Evolutionary conservation across 2,797 vertebrate species (phyloP).

Genomic region (Argyrosomus regius): DNA sequence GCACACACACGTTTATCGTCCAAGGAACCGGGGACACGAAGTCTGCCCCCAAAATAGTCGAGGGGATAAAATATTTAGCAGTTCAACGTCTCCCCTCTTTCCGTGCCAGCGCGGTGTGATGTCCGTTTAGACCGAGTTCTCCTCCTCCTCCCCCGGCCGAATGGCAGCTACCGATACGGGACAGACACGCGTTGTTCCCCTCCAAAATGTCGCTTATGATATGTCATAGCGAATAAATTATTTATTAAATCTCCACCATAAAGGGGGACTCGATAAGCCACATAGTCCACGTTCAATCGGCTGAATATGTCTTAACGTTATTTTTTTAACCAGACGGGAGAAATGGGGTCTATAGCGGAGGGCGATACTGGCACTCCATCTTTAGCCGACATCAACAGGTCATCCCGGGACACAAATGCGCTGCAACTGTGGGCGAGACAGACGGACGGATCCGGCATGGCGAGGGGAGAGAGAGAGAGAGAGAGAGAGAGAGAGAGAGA

Average conservation of each 20-base stretch:
- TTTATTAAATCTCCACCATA: constrained; percentile 45
- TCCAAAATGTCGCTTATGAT: constrained; percentile 68
- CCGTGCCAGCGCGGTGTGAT: constrained; percentile 68
- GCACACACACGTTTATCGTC: constrained; percentile 25
- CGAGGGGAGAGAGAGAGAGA: constrained; percentile 36
- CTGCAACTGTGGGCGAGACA: constrained; percentile 80
- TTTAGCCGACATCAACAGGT: constrained; percentile 88
- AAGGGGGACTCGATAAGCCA: neutral
- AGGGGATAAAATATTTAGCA: constrained; percentile 71
- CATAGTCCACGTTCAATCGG: neutral
- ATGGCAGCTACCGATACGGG: constrained; percentile 64
- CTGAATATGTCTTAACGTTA: neutral
- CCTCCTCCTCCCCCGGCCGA: constrained; percentile 64
- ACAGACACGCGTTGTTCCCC: constrained; percentile 62
- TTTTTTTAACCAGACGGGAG: constrained; percentile 1
- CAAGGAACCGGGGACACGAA: constrained; percentile 41
- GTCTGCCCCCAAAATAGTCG: constrained; percentile 64
- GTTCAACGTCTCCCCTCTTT: constrained; percentile 50
- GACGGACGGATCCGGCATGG: constrained; percentile 78
- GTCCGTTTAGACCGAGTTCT: constrained; percentile 69
- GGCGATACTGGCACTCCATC: constrained; percentile 72
- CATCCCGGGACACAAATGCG: constrained; percentile 87
- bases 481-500: constrained; percentile 23
- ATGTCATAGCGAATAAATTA: constrained; percentile 53
- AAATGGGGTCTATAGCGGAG: constrained; percentile 46